Conservation (phyloP, 1,140 invertebrate species). For the Neodiprion virginianus region DNA sequence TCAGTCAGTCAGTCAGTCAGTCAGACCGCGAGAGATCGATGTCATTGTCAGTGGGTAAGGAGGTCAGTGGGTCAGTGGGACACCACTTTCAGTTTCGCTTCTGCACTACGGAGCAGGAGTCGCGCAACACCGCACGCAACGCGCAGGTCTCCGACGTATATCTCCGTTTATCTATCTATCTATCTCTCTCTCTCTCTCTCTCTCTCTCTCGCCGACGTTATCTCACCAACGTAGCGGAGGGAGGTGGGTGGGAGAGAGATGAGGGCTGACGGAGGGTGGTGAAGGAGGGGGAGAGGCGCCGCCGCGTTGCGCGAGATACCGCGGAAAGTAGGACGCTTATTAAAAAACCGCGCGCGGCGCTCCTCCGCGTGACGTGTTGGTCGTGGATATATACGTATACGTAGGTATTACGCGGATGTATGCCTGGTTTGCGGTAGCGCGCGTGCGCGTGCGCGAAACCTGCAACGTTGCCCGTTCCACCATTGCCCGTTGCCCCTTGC, state of each 20-base stretch:
- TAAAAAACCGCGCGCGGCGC: conserved; percentile 53
- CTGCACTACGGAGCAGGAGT: not conserved
- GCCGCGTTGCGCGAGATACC: conserved; percentile 35
- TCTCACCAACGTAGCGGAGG: conserved; percentile 20
- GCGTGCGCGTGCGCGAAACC: too few species aligned
- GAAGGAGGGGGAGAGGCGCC: conserved; percentile 2
- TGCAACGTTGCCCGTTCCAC: too few species aligned
- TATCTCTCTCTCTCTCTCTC: conserved; percentile 16
- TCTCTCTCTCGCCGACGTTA: not conserved
- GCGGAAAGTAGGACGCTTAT: conserved; percentile 59
- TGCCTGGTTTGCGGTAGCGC: too few species aligned
- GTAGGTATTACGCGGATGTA: too few species aligned
- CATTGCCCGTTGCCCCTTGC: conserved; percentile 42
- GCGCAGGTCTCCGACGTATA: conserved; percentile 8
- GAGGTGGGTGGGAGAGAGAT: conserved; percentile 13
- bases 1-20: too few species aligned
- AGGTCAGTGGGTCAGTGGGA: conserved; percentile 64
- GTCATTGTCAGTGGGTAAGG: conserved; percentile 67
- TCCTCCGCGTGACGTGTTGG: not conserved
- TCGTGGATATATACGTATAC: not conserved
- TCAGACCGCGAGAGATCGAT: conserved; percentile 48
- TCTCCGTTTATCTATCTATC: conserved; percentile 18
- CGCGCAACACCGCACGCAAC: conserved; percentile 3
- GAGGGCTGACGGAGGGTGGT: not conserved
- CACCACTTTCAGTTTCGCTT: conserved; percentile 60